Conservation (phyloP, 2,113 vertebrate species). For the Prunella himalayana region DNA sequence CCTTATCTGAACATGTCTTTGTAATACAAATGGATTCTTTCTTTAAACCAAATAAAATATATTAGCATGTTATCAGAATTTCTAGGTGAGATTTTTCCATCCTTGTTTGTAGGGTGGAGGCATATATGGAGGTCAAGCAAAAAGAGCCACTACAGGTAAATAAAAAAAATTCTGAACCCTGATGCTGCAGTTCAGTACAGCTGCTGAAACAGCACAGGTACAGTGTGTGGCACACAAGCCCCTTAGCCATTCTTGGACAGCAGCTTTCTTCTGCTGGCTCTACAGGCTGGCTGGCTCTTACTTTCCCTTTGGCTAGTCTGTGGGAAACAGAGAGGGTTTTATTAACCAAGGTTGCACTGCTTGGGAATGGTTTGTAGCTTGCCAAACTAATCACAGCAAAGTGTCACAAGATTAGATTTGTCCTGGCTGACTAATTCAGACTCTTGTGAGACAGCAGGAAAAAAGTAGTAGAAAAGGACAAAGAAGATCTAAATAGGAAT, state of each 20-base stretch:
- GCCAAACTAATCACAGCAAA: slow-evolving; percentile 33
- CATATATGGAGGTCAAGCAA: not conserved
- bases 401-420: slow-evolving; percentile 8
- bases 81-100: not conserved
- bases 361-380: not conserved
- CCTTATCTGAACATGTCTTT: not conserved
- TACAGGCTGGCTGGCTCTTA: not conserved
- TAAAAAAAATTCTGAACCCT: accelerated
- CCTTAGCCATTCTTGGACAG: not conserved
- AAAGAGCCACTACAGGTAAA: not conserved
- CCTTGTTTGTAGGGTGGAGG: not conserved
- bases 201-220: not conserved
- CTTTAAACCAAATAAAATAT: not conserved
- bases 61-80: not conserved
- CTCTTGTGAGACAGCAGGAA: not conserved
- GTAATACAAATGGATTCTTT: not conserved
- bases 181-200: not conserved
- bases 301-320: not conserved
- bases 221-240: not conserved
- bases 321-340: slow-evolving; percentile 32
- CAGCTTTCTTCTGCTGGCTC: not conserved
- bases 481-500: not conserved
- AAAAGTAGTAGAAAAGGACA: not conserved
- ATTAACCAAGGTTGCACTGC: slow-evolving; percentile 7
- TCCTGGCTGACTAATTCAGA: not conserved